Evolutionary conservation across 2,888 invertebrate genomes (phyloP).

Genomic region (Phymatocera aterrima): DNA sequence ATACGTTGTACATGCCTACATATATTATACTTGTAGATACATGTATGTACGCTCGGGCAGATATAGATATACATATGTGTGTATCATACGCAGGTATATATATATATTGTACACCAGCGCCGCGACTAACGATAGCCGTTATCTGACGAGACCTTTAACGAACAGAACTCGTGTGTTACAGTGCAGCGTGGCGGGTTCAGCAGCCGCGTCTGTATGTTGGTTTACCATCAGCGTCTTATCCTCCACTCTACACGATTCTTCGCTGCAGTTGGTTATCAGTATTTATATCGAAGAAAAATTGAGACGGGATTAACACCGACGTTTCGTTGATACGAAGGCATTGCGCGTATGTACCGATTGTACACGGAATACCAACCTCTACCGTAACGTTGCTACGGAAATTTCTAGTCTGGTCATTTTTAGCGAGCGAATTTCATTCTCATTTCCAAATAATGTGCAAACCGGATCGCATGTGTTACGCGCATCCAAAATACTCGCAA

Average conservation of each 20-base stretch:
- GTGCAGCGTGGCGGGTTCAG: no score
- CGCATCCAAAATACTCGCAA: no score
- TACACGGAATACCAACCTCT: no score
- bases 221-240: conserved; percentile 9
- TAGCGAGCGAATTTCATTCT: background rate
- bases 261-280: conserved; percentile 27
- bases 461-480: no score
- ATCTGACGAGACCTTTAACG: conserved; percentile 30
- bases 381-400: no score
- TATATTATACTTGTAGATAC: background rate
- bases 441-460: no score
- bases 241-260: background rate
- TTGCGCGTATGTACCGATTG: no score
- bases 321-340: no score
- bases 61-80: no score
- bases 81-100: no score
- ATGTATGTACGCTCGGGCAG: background rate
- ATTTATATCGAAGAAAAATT: background rate
- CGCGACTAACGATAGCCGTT: conserved; percentile 25
- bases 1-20: background rate
- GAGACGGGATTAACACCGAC: background rate
- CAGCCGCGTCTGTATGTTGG: conserved; percentile 13
- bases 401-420: no score
- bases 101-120: background rate
- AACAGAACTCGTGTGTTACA: conserved; percentile 21